Evolutionary conservation across 2,888 invertebrate genomes (phyloP), one percentile per base, ranked within the genome.

Genomic region (Oxytorus armatus): DNA sequence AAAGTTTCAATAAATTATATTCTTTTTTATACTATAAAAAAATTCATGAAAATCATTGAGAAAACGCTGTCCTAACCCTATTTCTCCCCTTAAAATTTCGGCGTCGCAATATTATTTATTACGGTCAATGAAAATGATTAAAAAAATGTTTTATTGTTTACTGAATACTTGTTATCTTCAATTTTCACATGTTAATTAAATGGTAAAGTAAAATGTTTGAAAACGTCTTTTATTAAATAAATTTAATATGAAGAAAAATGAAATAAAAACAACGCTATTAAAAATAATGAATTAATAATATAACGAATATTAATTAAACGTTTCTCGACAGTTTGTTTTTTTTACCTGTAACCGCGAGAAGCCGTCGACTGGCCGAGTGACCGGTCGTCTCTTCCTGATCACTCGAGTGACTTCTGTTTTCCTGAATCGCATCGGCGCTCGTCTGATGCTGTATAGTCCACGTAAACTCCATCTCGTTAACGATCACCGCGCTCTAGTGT

Each of bases 361-460:
- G 81, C 76, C 89, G 86, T 33, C 89, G 86, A 2, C 84, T 77
- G n/a, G 84, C 77, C 3, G 84, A 84, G 29, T 89, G 88, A 76
- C 79, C 83, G 55, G 72, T 77, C 16, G 82, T 55, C 42, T 88
- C 88, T 63, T 86, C 88, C 14, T 85, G 84, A 65, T 85, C 87
- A 51, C 25, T 65, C 5, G 85, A 49, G 78, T 87, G 88, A 66
- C 44, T 74, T 25, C 87, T 82, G 57, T 77, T 79, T 25, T 61
- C 84, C 61, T 86, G 85, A 7, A 86, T 77, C 5, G 83, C 74
- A 76, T 88, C 87, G 8, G 63, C 55, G 39, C 81, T 33, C 25
- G 87, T 86, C 51, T 88, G 89, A 69, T 89, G 89, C 39, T 88
- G 88, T 57, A 89, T 82, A 21, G 86, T 81, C 89, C 89, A 89